Base-by-base conservation (phyloP, 1,140 invertebrate genomes). In the Stegodyphus dumicola region DNA sequence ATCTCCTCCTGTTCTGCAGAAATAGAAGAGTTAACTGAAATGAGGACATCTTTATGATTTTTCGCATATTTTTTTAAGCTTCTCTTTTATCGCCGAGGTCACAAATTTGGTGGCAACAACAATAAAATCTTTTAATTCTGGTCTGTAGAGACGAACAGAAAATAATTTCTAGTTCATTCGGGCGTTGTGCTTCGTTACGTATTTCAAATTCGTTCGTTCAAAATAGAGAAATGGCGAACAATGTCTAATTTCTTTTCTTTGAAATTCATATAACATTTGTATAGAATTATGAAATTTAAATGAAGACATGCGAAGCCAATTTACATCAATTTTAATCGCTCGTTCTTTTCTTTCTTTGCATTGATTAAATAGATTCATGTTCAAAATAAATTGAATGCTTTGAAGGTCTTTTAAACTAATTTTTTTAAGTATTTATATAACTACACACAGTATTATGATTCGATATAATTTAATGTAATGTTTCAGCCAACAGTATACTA, bases 1-100 rank as follows among this genome's bases (percentile, higher is more conserved):
- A 79, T 71, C 67, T 69, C 11, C 18, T n/a, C 6, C 52, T n/a
- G 18, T 51, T n/a, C 49, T 18, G n/a, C 56, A 60, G 64, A 60
- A 71, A 70, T 11, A 79, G 67, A 70, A 18, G 67, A 13, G 76
- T 67, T 69, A 17, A 51, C 7, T 18, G 51, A 79, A 79, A 71
- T 79, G 77, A 56, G 77, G 77, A 17, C 77, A 79, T 56, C 17
- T 54, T 52, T 52, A 69, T n/a, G 10, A 65, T 65, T 49, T 60
- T 60, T 9, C 9, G 56, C 15, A 10, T 60, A 9, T 60, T 60
- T 60, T 60, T 48, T 51, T 71, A 51, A n/a, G 13, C 48, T 71
- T 71, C 49, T 71, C 11, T 71, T 71, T 71, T 71, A 10, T 60
- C 15, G 15, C 33, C 33, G 33, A 33, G 33, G 33, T 33, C 33